These are phyloP conservation scores for Montipora efflorescens DNA, from an alignment of 64 coral and sea anemone species.

Conservation along the genomic window DNA sequence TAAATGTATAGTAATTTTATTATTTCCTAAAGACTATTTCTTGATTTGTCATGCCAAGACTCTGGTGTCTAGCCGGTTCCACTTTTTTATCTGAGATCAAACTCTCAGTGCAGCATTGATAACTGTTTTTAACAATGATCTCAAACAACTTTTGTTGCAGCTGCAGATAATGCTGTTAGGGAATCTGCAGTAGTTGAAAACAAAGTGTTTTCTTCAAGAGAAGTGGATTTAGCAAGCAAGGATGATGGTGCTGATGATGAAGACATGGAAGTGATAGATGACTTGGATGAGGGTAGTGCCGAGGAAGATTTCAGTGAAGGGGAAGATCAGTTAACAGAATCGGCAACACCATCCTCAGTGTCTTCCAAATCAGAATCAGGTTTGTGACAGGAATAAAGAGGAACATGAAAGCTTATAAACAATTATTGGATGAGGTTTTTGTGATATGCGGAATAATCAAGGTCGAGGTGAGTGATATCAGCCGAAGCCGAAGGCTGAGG, in stretches of 20 bases:
- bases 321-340: conserved; percentile 26
- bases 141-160: not conserved
- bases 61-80: too few species aligned
- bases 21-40: too few species aligned
- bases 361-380: conserved; percentile 84
- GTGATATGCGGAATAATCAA: too few species aligned
- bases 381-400: not conserved
- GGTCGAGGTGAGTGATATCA: too few species aligned
- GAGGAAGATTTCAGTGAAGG: conserved; percentile 36
- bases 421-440: not conserved
- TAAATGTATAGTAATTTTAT: too few species aligned
- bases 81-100: too few species aligned
- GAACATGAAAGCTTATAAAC: not conserved
- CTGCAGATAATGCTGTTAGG: not conserved
- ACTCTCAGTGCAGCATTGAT: too few species aligned
- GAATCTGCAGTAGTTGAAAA: not conserved
- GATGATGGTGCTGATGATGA: conserved; percentile 47
- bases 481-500: too few species aligned
- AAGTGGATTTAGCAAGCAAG: not conserved
- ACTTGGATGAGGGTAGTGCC: conserved; percentile 59
- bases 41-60: too few species aligned
- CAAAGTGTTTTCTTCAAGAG: conserved; percentile 1
- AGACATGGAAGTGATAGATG: conserved; percentile 96
- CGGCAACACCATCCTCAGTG: conserved; percentile 70
- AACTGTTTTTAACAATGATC: too few species aligned